phyloP scores from a whole-genome alignment of 1,140 invertebrate genomes.

The Apis dorsata region DNA sequence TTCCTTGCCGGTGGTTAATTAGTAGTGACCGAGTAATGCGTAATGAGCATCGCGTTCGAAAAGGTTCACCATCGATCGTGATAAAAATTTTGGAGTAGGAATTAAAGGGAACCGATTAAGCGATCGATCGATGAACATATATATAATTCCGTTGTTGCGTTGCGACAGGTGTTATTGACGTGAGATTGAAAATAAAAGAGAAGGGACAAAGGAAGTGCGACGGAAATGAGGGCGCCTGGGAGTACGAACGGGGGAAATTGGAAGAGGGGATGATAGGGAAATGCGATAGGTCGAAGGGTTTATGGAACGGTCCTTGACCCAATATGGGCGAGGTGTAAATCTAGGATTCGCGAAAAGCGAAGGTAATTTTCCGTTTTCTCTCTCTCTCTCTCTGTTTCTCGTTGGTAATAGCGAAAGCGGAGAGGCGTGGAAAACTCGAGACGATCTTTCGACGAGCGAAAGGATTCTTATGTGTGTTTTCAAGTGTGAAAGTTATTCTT shows the following conservation, averaged over 20 bases:
- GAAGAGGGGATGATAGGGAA: neutral
- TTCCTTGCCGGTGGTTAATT: neutral
- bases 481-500: neutral
- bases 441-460: neutral
- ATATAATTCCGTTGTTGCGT: neutral
- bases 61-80: no score
- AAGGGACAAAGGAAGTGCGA: neutral
- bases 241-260: neutral
- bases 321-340: no score
- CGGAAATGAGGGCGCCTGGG: neutral
- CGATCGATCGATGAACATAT: no score
- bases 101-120: no score
- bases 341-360: no score
- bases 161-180: neutral
- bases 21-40: neutral
- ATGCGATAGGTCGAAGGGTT: neutral
- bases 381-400: no score
- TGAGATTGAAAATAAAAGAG: no score
- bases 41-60: no score
- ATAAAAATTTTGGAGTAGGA: no score
- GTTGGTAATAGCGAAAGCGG: no score
- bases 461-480: neutral
- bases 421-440: neutral
- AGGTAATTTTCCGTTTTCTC: no score
- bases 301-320: neutral